phyloP scores from a whole-genome alignment of 64 coral and sea anemone genomes.

The Platygyra sinensis region DNA sequence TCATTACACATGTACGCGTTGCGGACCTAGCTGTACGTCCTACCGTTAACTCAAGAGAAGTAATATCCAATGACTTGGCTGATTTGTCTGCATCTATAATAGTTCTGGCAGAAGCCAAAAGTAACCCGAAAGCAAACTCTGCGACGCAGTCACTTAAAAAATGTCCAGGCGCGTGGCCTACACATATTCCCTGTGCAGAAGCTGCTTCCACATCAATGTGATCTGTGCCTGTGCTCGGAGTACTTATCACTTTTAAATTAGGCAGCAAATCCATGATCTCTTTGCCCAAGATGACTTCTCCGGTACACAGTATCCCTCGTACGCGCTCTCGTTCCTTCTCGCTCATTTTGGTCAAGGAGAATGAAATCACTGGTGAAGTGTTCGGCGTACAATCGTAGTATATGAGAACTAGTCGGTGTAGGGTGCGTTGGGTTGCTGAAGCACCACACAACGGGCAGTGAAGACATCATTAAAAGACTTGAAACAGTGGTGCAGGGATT shows the following conservation, averaged over 20 bases:
- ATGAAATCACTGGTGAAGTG: background rate
- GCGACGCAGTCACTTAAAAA: conserved; percentile 31
- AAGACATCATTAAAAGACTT: background rate
- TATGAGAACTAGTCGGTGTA: background rate
- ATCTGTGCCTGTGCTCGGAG: conserved; percentile 39
- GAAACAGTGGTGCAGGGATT: no score
- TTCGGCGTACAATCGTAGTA: background rate
- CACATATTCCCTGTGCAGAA: conserved; percentile 41
- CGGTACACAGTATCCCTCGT: background rate
- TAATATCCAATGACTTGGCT: conserved; percentile 5
- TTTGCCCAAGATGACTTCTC: conserved; percentile 10
- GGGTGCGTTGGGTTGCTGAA: background rate
- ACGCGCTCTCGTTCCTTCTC: background rate
- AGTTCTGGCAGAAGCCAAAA: conserved; percentile 62
- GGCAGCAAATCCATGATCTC: conserved; percentile 48
- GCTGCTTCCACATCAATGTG: conserved; percentile 68
- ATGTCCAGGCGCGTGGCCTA: conserved; percentile 48
- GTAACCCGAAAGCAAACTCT: conserved; percentile 54
- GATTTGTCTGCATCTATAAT: conserved; percentile 29
- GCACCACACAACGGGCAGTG: background rate
- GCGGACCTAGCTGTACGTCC: background rate
- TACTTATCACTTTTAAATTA: conserved; percentile 58
- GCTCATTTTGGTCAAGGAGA: background rate
- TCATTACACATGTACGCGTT: no score
- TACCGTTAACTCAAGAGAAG: background rate